Conservation (phyloP, 2,797 vertebrate genomes). For the Pseudomugil gertrudae region DNA sequence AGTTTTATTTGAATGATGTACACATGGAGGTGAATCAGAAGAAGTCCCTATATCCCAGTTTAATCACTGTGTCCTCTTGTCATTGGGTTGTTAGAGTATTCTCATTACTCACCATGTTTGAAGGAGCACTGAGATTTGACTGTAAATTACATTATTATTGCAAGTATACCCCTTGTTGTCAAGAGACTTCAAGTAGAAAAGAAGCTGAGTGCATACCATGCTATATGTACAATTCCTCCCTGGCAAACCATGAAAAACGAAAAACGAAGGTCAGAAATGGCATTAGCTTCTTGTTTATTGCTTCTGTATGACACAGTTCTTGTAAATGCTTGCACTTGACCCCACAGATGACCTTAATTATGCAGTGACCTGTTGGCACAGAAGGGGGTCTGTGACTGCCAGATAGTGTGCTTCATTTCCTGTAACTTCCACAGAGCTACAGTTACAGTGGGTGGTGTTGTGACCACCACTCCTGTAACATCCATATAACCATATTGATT, state of each 20-base stretch:
- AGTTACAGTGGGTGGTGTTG: conserved; percentile 44
- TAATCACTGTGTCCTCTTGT: conserved; percentile 28
- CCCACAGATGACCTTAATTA: conserved; percentile 34
- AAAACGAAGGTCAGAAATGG: not conserved
- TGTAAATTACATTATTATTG: conserved; percentile 16
- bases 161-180: not conserved
- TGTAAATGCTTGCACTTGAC: conserved; percentile 33
- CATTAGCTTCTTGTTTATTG: not conserved
- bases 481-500: conserved; percentile 14
- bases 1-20: conserved; percentile 19
- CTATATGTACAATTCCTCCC: not conserved
- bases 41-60: conserved; percentile 20
- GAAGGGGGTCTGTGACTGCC: conserved; percentile 26
- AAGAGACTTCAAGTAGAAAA: not conserved
- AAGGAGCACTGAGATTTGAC: conserved; percentile 11
- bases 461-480: conserved; percentile 27
- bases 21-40: conserved; percentile 10
- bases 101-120: conserved; percentile 16
- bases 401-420: conserved; percentile 53
- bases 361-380: conserved; percentile 15
- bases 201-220: not conserved
- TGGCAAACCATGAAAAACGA: not conserved
- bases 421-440: conserved; percentile 37
- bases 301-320: conserved; percentile 11
- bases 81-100: not conserved